Base-by-base conservation (phyloP, 2,113 vertebrate genomes). In the Rhadina sibilatrix region DNA sequence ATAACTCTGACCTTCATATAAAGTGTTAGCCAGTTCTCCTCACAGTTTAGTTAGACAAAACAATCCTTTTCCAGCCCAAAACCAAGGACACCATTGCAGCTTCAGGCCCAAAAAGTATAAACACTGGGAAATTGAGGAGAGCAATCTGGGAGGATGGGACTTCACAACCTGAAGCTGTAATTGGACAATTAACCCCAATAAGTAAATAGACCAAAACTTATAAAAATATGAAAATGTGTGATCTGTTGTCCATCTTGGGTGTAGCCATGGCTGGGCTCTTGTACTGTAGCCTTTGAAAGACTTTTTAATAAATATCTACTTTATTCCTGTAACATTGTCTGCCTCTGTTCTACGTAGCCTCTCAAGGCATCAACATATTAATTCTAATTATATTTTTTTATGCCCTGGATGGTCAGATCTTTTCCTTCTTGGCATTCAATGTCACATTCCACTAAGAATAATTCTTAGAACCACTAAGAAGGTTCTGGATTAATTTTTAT, bases 61-160 rank as follows among this genome's bases (percentile, higher is more conserved):
- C n/a, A 37, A 33, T 61, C 4, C 3, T 61, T 50, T 61, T 33
- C 57, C 57, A 49, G n/a, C 21, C 21, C 4, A 5, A 37, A 37
- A 31, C 9, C 15, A 59, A 47, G 9, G 56, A 19, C 27, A 15
- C 15, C 0, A 0, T 6, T 49, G 20, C 15, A 31, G 12, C 27
- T 49, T 76, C 44, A 37, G 54, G 15, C 20, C 14, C 11, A 22
- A 30, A 57, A 37, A 13, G 4, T 10, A 25, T 19, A 30, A 59
- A 30, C 20, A 30, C 10, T 9, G 4, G 42, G 1, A 2, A 35
- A 47, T 1, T 76, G 71, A 76, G 28, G 44, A 31, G 27, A 49
- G 15, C 15, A 38, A 24, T 33, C 11, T 38, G 59, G 8, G 35
- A 61, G 25, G 35, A 27, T 60, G 35, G 59, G 24, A 61, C 59